These are phyloP conservation scores for Datnioides undecimradiatus DNA, from an alignment of 2,113 vertebrate species.

Conservation along the genomic window DNA sequence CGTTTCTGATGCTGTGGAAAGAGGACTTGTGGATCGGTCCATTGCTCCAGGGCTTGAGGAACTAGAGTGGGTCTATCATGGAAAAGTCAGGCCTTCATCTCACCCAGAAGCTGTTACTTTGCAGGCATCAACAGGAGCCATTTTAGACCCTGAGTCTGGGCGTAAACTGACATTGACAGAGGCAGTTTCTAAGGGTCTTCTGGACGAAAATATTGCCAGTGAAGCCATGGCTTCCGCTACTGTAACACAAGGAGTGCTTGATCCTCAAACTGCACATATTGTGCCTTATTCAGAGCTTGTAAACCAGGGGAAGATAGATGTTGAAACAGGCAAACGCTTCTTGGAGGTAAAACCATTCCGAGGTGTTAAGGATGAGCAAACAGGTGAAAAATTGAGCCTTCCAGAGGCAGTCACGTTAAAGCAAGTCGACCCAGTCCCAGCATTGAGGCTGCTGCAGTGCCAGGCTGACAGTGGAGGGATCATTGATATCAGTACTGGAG, in stretches of 20 bases:
- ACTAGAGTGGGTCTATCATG: slow-evolving; percentile 84
- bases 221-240: slow-evolving; percentile 75
- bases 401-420: slow-evolving; percentile 83
- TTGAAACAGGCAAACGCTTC: slow-evolving; percentile 91
- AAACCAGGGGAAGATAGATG: slow-evolving; percentile 92
- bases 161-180: slow-evolving; percentile 82
- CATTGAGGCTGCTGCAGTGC: slow-evolving; percentile 86
- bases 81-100: slow-evolving; percentile 76
- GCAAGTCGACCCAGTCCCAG: slow-evolving; percentile 84
- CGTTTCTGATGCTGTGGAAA: slow-evolving; percentile 85
- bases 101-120: slow-evolving; percentile 79
- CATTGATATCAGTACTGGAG: slow-evolving; percentile 85
- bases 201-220: slow-evolving; percentile 73
- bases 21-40: slow-evolving; percentile 84
- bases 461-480: slow-evolving; percentile 90
- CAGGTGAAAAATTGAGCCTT: slow-evolving; percentile 70
- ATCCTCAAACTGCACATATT: slow-evolving; percentile 85
- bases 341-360: slow-evolving; percentile 89
- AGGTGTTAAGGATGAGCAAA: slow-evolving; percentile 81
- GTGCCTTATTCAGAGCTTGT: slow-evolving; percentile 90
- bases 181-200: slow-evolving; percentile 82
- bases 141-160: slow-evolving; percentile 81
- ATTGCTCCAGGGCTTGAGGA: slow-evolving; percentile 83
- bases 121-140: slow-evolving; percentile 81
- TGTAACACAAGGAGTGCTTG: slow-evolving; percentile 82